Evolutionary conservation across 2,888 invertebrate species (phyloP).

Genomic region (Brachypalpus laphriformis): DNA sequence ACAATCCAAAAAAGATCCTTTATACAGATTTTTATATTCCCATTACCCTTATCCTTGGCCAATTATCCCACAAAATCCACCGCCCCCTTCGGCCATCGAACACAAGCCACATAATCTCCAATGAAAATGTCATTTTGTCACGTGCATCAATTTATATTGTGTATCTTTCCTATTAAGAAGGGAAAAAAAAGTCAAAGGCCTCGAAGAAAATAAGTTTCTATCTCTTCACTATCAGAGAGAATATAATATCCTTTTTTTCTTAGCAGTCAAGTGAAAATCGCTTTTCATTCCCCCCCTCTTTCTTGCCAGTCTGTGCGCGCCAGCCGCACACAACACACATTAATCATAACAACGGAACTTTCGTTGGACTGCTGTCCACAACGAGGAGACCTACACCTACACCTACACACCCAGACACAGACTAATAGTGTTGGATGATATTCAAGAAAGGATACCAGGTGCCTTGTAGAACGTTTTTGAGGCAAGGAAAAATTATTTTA

Average conservation of each 20-base stretch:
- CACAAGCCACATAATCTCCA: slow-evolving; percentile 50
- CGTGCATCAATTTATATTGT: slow-evolving; percentile 64
- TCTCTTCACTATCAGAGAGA: background rate
- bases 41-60: slow-evolving; percentile 33
- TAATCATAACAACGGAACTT: slow-evolving; percentile 60
- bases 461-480: slow-evolving; percentile 26
- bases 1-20: background rate
- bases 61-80: slow-evolving; percentile 28
- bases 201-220: background rate
- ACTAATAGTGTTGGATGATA: slow-evolving; percentile 26
- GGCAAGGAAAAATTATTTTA: slow-evolving; percentile 37
- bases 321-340: slow-evolving; percentile 46
- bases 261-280: slow-evolving; percentile 3
- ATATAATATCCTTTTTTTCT: background rate
- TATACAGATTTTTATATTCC: slow-evolving; percentile 25
- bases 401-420: background rate
- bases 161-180: slow-evolving; percentile 30
- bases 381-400: background rate
- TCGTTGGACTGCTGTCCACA: slow-evolving; percentile 48
- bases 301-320: background rate
- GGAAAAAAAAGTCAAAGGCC: slow-evolving; percentile 1
- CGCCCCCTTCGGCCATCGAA: background rate
- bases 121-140: slow-evolving; percentile 68
- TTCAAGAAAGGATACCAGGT: slow-evolving; percentile 62
- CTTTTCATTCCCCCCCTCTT: background rate